A percentile compares a stretch with the other conserved stretches of the same genome.
Evolutionary conservation across 2,888 invertebrate species (phyloP).

Genomic region (Drosophila fulvimacula): DNA sequence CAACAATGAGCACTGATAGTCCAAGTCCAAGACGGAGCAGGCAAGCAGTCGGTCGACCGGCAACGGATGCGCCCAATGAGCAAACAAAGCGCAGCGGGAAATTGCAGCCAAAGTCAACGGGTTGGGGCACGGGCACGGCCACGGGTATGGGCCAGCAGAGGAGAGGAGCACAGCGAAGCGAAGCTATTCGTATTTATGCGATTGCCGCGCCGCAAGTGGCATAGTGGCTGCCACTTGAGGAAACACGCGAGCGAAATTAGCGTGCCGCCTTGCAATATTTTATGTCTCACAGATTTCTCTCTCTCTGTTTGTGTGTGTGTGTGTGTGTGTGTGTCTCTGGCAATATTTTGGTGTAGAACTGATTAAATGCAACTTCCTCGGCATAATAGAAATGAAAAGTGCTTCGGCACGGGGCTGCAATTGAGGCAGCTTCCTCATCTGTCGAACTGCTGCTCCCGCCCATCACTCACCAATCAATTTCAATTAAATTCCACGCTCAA

Average conservation of each 20-base stretch:
- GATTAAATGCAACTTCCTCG: slow-evolving; percentile 77
- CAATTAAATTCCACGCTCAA: slow-evolving; percentile 54
- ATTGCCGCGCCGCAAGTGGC: slow-evolving; percentile 76
- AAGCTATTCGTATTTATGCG: slow-evolving; percentile 66
- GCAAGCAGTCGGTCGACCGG: slow-evolving; percentile 35
- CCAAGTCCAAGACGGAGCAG: slow-evolving; percentile 41
- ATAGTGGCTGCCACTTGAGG: slow-evolving; percentile 78
- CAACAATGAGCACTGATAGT: slow-evolving; percentile 74
- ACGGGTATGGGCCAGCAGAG: neutral
- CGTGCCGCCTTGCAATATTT: slow-evolving; percentile 72
- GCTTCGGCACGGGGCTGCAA: slow-evolving; percentile 53
- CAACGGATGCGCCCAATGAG: slow-evolving; percentile 82
- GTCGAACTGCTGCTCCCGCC: slow-evolving; percentile 13
- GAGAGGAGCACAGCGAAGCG: too few species aligned
- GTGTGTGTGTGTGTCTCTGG: slow-evolving; percentile 18
- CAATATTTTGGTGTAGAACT: slow-evolving; percentile 41
- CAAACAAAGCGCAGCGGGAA: slow-evolving; percentile 79
- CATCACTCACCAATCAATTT: slow-evolving; percentile 65
- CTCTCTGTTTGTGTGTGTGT: slow-evolving; percentile 14
- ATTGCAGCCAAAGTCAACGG: slow-evolving; percentile 63
- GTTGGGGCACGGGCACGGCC: neutral
- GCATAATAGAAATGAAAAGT: slow-evolving; percentile 58
- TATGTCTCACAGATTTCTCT: slow-evolving; percentile 61
- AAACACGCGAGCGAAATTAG: slow-evolving; percentile 79
- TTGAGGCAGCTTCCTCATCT: slow-evolving; percentile 32